Base-by-base conservation (phyloP, 2,888 invertebrate species). In the Drosophila subsilvestris region DNA sequence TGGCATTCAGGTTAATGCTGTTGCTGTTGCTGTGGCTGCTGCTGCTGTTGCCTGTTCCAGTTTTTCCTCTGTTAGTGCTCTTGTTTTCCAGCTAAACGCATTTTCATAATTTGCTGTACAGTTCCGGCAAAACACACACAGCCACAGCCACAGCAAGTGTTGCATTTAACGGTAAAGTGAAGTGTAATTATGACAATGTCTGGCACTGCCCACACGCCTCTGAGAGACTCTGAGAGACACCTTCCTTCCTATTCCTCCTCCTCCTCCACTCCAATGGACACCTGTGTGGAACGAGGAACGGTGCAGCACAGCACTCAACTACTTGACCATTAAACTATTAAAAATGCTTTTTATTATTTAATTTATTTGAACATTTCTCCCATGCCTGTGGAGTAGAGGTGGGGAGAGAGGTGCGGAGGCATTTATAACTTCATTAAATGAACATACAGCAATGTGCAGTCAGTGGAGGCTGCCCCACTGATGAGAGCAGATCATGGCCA, bases 1-100 rank as follows among this genome's bases (percentile, higher is more conserved):
- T 76, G 78, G 79, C 84, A 84, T 86, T 84, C 86, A 86, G 86
- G 83, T 86, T 86, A 84, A 83, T 84, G 80, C 69, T 79, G 72
- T 70, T 76, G 74, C 74, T 67, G 76, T 67, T 79, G 72, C 68
- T 76, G 72, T 73, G 63, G 76, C 74, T 71, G 74, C 60, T 79
- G 80, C 67, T 79, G 72, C 68, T 76, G 72, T 73, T 66, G 76
- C 74, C 60, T 79, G 85, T 79, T 75, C 85, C 82, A 82, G 79
- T 82, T 82, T 82, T 75, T 78, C 75, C 71, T 14, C 55, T 49
- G 66, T 58, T 60, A 53, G 55, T 63, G 73, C 58, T 72, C 57
- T 66, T 50, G 63, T 49, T 53, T 43, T 49, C 65, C 57, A 70
- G 71, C 77, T 77, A 76, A 79, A 83, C 83, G 83, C 86, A 86